These are phyloP conservation scores for Parazoanthus swiftii DNA, from an alignment of 92 coral and sea anemone genomes.

Conservation along the genomic window DNA sequence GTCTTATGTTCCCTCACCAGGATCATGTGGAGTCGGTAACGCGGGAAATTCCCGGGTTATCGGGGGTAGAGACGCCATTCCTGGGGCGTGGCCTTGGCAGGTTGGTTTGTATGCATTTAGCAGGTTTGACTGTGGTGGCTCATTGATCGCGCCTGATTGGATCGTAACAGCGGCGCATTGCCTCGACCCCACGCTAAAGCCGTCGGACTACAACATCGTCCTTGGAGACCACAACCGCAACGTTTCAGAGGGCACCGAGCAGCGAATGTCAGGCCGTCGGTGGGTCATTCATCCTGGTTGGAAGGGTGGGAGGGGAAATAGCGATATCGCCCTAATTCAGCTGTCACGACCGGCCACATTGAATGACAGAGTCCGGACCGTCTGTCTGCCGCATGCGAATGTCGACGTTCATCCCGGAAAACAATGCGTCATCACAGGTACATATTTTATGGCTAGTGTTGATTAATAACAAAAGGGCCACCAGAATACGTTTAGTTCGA, in stretches of 20 bases:
- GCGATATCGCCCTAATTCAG: slow-evolving; percentile 51
- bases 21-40: background rate
- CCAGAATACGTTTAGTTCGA: too few species aligned
- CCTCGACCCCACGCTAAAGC: background rate
- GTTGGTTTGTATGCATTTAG: slow-evolving; percentile 4
- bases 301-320: slow-evolving; percentile 5
- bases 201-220: slow-evolving; percentile 36
- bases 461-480: too few species aligned
- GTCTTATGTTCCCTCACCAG: background rate
- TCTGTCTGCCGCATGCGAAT: slow-evolving; percentile 44
- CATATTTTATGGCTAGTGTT: background rate
- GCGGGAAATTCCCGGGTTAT: slow-evolving; percentile 9
- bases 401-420: slow-evolving; percentile 28
- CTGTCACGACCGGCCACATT: slow-evolving; percentile 48
- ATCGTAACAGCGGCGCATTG: slow-evolving; percentile 56
- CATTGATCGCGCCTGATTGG: slow-evolving; percentile 40
- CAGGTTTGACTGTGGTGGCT: slow-evolving; percentile 46
- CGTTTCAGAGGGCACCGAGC: slow-evolving; percentile 44
- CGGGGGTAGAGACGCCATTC: slow-evolving; percentile 25
- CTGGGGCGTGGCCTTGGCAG: slow-evolving; percentile 42
- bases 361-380: slow-evolving; percentile 38
- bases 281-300: slow-evolving; percentile 43
- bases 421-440: slow-evolving; percentile 21
- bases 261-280: slow-evolving; percentile 37
- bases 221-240: slow-evolving; percentile 35